Evolutionary conservation across 2,797 vertebrate species (phyloP).

Genomic region (Tokudaia muenninki): DNA sequence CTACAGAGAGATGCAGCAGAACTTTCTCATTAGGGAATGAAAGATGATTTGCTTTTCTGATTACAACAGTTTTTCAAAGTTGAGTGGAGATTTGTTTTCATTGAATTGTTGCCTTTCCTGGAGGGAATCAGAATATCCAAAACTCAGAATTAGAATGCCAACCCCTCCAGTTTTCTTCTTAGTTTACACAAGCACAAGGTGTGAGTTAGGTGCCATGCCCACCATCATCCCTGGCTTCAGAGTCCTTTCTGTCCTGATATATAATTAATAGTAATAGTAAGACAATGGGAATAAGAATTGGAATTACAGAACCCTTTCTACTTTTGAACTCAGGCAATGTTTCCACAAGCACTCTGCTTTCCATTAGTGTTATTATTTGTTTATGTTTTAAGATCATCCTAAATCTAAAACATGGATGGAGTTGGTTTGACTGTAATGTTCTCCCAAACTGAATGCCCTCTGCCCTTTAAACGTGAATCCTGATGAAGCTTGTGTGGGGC

Average conservation of each 20-base stretch:
- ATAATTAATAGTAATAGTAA: constrained; percentile 15
- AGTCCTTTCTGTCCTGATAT: constrained; percentile 1
- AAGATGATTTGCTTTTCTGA: background rate
- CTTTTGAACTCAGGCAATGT: background rate
- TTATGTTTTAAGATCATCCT: background rate
- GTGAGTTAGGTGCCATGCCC: background rate
- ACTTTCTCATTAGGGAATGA: constrained; percentile 34
- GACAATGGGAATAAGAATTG: constrained; percentile 21
- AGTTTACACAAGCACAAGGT: constrained; percentile 37
- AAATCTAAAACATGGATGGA: background rate
- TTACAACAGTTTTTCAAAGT: constrained; percentile 34
- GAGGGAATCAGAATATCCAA: constrained; percentile 21
- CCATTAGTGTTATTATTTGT: background rate
- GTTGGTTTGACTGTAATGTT: background rate
- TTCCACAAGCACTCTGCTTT: background rate
- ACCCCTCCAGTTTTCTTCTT: constrained; percentile 45
- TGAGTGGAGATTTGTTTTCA: constrained; percentile 36
- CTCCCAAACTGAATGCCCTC: background rate
- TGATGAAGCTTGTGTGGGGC: background rate
- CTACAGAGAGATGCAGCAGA: constrained; percentile 40
- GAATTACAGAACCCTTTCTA: constrained; percentile 1
- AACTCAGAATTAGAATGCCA: constrained; percentile 28
- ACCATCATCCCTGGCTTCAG: background rate
- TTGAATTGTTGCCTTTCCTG: constrained; percentile 5
- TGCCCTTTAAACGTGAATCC: background rate